These are phyloP conservation scores for Hormiphora californensis DNA, from an alignment of 37 sponge, comb jelly and placozoan species.

Conservation along the genomic window DNA sequence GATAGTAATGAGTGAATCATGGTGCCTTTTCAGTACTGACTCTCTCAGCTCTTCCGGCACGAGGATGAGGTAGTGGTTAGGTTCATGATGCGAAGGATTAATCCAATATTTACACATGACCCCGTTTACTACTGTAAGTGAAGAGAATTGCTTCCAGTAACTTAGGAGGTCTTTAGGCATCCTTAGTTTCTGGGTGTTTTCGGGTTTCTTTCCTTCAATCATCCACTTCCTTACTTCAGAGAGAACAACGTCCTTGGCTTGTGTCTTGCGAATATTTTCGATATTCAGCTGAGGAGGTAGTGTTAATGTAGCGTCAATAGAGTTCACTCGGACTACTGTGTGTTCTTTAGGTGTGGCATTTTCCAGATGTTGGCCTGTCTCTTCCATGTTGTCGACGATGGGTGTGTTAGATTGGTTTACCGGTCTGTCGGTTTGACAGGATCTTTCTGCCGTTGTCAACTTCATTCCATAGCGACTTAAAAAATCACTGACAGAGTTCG, in stretches of 20 bases:
- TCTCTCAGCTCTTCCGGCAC: neutral
- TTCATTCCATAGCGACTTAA: neutral
- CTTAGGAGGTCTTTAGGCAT: neutral
- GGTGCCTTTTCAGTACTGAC: neutral
- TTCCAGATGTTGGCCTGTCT: no score
- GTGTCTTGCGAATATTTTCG: no score
- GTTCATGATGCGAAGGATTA: neutral
- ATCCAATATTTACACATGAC: neutral
- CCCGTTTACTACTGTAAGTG: neutral
- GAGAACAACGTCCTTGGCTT: neutral
- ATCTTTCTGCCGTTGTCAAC: neutral
- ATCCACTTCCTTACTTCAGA: slow-evolving; percentile 1
- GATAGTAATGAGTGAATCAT: neutral
- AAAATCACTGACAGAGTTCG: neutral
- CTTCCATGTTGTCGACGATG: no score
- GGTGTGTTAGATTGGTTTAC: no score
- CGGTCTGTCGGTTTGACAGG: neutral
- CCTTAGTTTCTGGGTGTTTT: neutral
- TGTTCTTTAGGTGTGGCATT: no score
- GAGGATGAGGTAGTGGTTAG: neutral
- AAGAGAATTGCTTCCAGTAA: neutral
- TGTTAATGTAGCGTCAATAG: no score
- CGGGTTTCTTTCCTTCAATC: neutral
- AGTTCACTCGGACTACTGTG: no score
- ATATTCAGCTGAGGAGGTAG: no score